A percentile compares a stretch with the other conserved stretches of the same genome.
Conservation (phyloP, 2,113 vertebrate species). For the mouse (Mus musculus) region GRCm39 chr15:96023001-96023500, state of each 20-base stretch:
- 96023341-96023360: neutral
- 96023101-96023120: neutral
- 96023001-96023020: neutral
- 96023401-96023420: neutral
- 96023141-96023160: neutral
- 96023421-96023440: neutral
- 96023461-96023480: neutral
- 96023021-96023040: neutral
- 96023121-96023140: neutral
- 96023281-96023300: neutral
- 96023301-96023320: neutral
- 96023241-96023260: neutral
- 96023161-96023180: neutral
- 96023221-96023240: slow-evolving; percentile 34
- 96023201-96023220: neutral
- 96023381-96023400: neutral
- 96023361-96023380: neutral
- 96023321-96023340: neutral
- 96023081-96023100: neutral
- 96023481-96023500: neutral
- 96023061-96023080: neutral
- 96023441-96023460: neutral
- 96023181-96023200: neutral
- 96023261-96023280: neutral
- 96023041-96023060: neutral